A percentile compares a stretch with the other conserved stretches of the same genome.
These are phyloP conservation scores for Iguana delicatissima DNA, from an alignment of 2,797 vertebrate species.

Conservation along the genomic window DNA sequence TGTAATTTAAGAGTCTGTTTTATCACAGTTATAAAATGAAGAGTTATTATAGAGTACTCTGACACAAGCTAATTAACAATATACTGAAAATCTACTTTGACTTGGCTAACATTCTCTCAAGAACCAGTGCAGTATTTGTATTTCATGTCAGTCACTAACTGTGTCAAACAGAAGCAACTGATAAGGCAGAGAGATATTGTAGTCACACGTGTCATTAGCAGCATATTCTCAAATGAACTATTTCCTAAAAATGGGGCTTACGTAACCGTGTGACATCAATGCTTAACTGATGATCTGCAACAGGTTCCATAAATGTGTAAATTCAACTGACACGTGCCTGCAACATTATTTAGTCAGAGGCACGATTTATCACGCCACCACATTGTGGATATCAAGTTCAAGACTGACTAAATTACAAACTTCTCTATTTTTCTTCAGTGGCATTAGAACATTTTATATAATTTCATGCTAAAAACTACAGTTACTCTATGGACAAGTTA, in stretches of 20 bases:
- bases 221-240: constrained; percentile 56
- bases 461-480: constrained; percentile 5
- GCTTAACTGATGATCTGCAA: constrained; percentile 61
- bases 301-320: background rate
- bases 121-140: constrained; percentile 38
- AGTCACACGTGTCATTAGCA: constrained; percentile 65
- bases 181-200: constrained; percentile 40
- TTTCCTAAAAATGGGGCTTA: constrained; percentile 49
- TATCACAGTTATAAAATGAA: constrained; percentile 11
- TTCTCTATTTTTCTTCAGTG: constrained; percentile 32
- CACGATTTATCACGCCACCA: constrained; percentile 37
- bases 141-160: constrained; percentile 66
- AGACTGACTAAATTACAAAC: constrained; percentile 14
- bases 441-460: constrained; percentile 10
- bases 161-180: constrained; percentile 52
- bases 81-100: constrained; percentile 54
- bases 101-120: constrained; percentile 55
- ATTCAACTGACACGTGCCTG: constrained; percentile 45
- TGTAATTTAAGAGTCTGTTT: background rate
- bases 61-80: constrained; percentile 54
- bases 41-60: constrained; percentile 12
- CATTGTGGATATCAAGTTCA: constrained; percentile 16
- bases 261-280: constrained; percentile 58
- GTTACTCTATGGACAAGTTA: constrained; percentile 31
- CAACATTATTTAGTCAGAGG: constrained; percentile 13